Conservation (phyloP, 2,888 invertebrate genomes). For the Actias luna region DNA sequence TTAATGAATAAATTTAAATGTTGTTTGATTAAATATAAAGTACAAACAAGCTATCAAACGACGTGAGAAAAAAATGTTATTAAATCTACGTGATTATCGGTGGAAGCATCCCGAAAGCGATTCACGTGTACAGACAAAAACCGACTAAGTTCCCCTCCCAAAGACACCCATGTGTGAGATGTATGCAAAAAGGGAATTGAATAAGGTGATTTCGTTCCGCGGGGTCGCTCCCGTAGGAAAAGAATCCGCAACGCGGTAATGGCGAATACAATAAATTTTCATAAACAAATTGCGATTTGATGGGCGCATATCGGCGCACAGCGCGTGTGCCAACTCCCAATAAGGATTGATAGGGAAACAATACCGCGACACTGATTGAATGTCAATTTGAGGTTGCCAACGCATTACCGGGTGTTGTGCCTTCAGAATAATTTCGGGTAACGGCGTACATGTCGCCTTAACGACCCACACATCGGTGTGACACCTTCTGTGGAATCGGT, state of each 20-base stretch:
- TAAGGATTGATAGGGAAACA: conserved; percentile 81
- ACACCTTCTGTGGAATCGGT: conserved; percentile 36
- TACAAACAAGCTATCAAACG: conserved; percentile 30
- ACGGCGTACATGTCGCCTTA: conserved; percentile 68
- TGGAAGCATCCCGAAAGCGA: conserved; percentile 76
- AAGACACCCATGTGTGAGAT: conserved; percentile 71
- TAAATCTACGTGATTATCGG: conserved; percentile 35
- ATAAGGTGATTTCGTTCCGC: conserved; percentile 80
- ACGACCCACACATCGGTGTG: conserved; percentile 53
- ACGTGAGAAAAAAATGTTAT: conserved; percentile 67
- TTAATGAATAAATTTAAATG: too few species aligned
- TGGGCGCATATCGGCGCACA: conserved; percentile 69
- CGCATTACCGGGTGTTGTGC: conserved; percentile 32
- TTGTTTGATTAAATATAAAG: too few species aligned
- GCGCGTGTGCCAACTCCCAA: conserved; percentile 73
- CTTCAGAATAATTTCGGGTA: conserved; percentile 64
- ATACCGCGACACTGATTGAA: conserved; percentile 79
- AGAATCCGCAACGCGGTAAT: conserved; percentile 75
- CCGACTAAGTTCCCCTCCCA: conserved; percentile 63
- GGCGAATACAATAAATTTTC: conserved; percentile 82
- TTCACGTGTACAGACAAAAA: conserved; percentile 80
- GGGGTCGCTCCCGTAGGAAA: conserved; percentile 77
- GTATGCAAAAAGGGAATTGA: conserved; percentile 82
- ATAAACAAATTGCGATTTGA: conserved; percentile 82
- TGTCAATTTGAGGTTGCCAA: conserved; percentile 67